These are phyloP conservation scores for Alethe diademata DNA, from an alignment of 2,113 vertebrate species.

Conservation along the genomic window DNA sequence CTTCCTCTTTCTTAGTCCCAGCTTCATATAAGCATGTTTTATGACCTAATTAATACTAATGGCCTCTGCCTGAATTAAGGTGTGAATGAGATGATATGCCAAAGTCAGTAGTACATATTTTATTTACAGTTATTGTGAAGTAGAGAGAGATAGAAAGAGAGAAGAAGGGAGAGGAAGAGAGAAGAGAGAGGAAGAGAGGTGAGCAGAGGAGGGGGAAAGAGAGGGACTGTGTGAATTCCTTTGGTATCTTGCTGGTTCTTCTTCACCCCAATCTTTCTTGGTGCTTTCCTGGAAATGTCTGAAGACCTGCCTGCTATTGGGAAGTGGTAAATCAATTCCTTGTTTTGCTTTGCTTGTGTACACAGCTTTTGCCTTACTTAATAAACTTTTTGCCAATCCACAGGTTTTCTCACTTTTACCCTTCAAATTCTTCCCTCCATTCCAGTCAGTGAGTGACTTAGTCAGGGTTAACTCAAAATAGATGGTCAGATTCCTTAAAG, in stretches of 20 bases:
- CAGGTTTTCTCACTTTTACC: neutral
- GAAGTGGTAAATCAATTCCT: neutral
- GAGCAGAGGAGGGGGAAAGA: neutral
- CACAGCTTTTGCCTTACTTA: neutral
- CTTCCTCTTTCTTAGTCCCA: neutral
- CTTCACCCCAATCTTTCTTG: neutral
- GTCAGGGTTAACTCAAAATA: neutral
- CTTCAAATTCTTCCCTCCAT: neutral
- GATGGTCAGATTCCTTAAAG: neutral
- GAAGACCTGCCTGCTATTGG: neutral
- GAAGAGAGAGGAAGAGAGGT: neutral
- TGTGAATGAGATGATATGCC: neutral
- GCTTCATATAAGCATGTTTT: neutral
- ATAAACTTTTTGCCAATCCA: neutral
- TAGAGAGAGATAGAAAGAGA: neutral
- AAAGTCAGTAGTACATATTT: neutral
- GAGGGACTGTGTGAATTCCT: neutral
- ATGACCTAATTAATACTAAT: too few species aligned
- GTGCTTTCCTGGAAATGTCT: neutral
- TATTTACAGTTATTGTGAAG: neutral
- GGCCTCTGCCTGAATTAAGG: neutral
- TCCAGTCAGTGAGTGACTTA: fast-evolving
- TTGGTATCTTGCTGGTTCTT: neutral
- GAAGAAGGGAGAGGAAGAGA: too few species aligned
- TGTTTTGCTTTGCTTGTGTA: neutral